These are phyloP conservation scores for Parnassius orleans DNA, from an alignment of 2,888 invertebrate species.

Conservation along the genomic window DNA sequence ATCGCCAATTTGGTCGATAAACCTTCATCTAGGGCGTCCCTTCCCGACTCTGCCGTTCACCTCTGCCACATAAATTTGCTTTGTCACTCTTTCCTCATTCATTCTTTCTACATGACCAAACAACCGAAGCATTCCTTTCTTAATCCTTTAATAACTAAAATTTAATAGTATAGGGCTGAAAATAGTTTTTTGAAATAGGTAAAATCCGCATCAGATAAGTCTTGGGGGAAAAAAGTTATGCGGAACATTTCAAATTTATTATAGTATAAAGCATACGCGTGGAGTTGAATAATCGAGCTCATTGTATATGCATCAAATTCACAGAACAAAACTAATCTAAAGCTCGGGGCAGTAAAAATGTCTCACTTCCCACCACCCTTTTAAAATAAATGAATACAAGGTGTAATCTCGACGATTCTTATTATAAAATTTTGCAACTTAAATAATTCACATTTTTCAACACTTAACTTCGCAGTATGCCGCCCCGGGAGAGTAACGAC, in stretches of 20 bases:
- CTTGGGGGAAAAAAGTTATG: conserved; percentile 40
- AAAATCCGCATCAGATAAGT: conserved; percentile 19
- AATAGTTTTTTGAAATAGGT: conserved; percentile 6
- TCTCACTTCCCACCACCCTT: conserved; percentile 67
- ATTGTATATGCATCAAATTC: conserved; percentile 80
- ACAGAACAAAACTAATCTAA: conserved; percentile 79
- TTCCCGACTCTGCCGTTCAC: too few relatives aligned
- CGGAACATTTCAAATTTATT: conserved; percentile 65
- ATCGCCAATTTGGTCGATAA: too few relatives aligned
- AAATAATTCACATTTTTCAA: conserved; percentile 73
- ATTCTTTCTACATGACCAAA: too few relatives aligned
- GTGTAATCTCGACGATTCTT: conserved; percentile 76
- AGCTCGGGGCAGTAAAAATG: conserved; percentile 76
- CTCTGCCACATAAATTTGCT: too few relatives aligned
- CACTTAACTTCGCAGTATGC: conserved; percentile 51
- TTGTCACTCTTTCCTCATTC: too few relatives aligned
- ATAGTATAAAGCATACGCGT: conserved; percentile 59
- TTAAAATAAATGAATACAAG: conserved; percentile 76
- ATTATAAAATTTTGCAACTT: conserved; percentile 75
- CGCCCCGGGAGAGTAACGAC: conserved; percentile 52
- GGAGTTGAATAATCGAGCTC: conserved; percentile 76
- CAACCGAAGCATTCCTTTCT: too few relatives aligned
- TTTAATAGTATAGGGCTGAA: neutral
- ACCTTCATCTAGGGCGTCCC: too few relatives aligned
- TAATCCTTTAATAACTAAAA: conserved; percentile 2